Evolutionary conservation across 1,140 invertebrate species (phyloP).

Genomic region (Hermetia illucens): DNA sequence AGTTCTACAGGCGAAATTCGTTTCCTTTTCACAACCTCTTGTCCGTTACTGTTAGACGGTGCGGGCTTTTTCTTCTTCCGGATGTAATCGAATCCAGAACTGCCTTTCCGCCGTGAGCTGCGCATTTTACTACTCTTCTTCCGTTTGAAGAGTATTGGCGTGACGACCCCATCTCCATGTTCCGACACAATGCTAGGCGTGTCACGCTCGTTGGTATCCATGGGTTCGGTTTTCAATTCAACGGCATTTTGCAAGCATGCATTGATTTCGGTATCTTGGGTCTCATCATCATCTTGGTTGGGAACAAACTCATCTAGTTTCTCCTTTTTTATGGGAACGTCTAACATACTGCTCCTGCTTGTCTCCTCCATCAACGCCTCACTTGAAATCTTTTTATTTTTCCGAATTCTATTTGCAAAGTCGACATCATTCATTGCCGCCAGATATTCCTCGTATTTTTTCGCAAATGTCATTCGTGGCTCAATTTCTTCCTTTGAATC

Average conservation of each 20-base stretch:
- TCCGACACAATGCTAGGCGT: constrained; percentile 5
- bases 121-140: constrained; percentile 25
- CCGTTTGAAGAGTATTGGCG: background rate
- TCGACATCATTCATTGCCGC: constrained; percentile 28
- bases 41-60: constrained; percentile 8
- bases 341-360: no score
- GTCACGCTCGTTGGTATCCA: constrained; percentile 3
- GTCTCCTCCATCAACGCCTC: background rate
- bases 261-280: constrained; percentile 4
- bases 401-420: constrained; percentile 34
- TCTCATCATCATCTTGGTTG: constrained; percentile 1
- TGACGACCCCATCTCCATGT: constrained; percentile 1
- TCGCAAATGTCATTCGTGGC: constrained; percentile 19
- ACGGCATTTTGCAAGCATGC: background rate
- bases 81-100: constrained; percentile 74
- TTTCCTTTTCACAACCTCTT: constrained; percentile 28
- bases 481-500: constrained; percentile 13
- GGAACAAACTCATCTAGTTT: background rate
- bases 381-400: constrained; percentile 15
- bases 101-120: constrained; percentile 43
- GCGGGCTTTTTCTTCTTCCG: constrained; percentile 54
- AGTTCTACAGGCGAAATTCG: constrained; percentile 13
- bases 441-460: constrained; percentile 26
- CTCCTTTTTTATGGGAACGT: background rate
- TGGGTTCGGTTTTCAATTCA: constrained; percentile 1